A percentile compares a stretch with the other conserved stretches of the same genome.
Conservation (phyloP, 2,888 invertebrate genomes). For the Aphrophora alni region DNA sequence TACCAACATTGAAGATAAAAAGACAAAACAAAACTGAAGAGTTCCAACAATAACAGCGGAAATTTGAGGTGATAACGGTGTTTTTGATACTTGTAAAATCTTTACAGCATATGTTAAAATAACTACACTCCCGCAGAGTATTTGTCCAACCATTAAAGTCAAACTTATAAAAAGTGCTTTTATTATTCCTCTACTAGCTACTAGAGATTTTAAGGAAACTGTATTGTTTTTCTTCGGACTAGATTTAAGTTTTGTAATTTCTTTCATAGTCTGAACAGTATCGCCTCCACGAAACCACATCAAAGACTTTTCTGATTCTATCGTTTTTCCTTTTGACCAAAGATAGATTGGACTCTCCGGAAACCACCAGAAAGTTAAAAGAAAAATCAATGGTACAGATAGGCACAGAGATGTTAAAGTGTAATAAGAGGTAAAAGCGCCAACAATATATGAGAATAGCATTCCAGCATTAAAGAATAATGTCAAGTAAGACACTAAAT, state of each 20-base stretch:
- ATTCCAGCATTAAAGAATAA: slow-evolving; percentile 62
- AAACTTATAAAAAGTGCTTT: slow-evolving; percentile 56
- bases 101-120: slow-evolving; percentile 56
- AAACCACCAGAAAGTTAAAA: slow-evolving; percentile 60
- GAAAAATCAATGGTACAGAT: slow-evolving; percentile 59
- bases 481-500: slow-evolving; percentile 65
- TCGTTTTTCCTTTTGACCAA: slow-evolving; percentile 57
- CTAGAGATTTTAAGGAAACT: slow-evolving; percentile 54
- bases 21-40: slow-evolving; percentile 55
- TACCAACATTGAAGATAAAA: slow-evolving; percentile 52
- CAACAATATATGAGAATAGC: slow-evolving; percentile 61
- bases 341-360: slow-evolving; percentile 68
- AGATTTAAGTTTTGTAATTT: slow-evolving; percentile 40
- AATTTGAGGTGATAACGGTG: slow-evolving; percentile 50
- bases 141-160: slow-evolving; percentile 57
- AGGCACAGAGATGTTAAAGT: slow-evolving; percentile 62
- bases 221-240: slow-evolving; percentile 42
- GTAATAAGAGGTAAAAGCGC: slow-evolving; percentile 60
- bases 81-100: slow-evolving; percentile 54
- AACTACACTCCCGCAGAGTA: slow-evolving; percentile 58
- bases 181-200: slow-evolving; percentile 55
- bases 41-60: slow-evolving; percentile 58
- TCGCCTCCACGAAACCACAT: slow-evolving; percentile 51
- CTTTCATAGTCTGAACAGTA: slow-evolving; percentile 45
- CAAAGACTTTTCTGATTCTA: slow-evolving; percentile 58